Percentiles rank a stretch among this genome's conserved stretches.
phyloP scores from a whole-genome alignment of 2,888 invertebrate species.

The Leptothorax acervorum region DNA sequence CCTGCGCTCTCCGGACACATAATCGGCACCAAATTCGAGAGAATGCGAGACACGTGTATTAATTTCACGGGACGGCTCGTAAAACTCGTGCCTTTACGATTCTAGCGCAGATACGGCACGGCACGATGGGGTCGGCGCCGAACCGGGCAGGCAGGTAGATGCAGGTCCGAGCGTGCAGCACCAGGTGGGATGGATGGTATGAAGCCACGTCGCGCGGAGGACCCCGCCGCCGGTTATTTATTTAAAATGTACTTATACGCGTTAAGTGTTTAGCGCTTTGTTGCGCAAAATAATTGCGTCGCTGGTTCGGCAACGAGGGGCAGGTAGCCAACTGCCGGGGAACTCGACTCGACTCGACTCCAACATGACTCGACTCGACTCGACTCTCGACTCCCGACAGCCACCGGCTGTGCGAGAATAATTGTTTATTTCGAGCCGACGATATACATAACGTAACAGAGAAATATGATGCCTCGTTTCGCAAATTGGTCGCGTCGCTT shows the following conservation, averaged over 20 bases:
- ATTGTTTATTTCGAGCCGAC: constrained; percentile 2
- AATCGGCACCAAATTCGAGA: constrained; percentile 82
- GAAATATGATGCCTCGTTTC: constrained; percentile 8
- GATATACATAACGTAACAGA: background rate
- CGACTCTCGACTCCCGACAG: background rate
- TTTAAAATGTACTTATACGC: constrained; percentile 44
- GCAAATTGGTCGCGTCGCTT: constrained; percentile 29
- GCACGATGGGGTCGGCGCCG: constrained; percentile 60
- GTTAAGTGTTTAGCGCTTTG: constrained; percentile 48
- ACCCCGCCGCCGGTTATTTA: constrained; percentile 26
- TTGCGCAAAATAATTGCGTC: constrained; percentile 44
- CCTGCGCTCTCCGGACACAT: constrained; percentile 63
- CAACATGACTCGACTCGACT: constrained; percentile 10
- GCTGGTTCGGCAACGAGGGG: constrained; percentile 24
- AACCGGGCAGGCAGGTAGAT: constrained; percentile 67
- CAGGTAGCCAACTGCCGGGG: constrained; percentile 20
- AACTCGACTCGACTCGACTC: background rate
- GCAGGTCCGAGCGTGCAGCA: constrained; percentile 59
- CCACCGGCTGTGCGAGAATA: background rate
- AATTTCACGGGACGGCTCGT: constrained; percentile 84
- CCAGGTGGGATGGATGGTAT: constrained; percentile 37
- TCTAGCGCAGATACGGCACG: constrained; percentile 81
- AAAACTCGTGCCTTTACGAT: constrained; percentile 83
- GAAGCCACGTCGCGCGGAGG: background rate
- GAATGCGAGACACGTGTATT: constrained; percentile 83